These are phyloP conservation scores for Pardosa pseudoannulata DNA, from an alignment of 2,888 invertebrate species.

Conservation along the genomic window DNA sequence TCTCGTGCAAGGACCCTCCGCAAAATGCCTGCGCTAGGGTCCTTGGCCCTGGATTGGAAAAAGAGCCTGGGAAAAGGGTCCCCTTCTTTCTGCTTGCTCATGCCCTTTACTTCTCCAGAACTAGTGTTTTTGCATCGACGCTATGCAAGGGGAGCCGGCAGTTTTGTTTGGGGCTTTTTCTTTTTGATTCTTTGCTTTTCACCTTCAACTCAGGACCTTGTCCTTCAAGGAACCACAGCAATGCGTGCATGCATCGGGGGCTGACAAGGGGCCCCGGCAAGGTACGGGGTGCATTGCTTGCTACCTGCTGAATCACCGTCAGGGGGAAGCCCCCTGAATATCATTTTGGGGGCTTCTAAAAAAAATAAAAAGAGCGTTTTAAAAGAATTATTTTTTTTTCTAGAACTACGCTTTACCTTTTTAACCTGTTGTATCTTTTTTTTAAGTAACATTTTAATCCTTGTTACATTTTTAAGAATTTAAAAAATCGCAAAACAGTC, in stretches of 20 bases:
- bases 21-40: not conserved
- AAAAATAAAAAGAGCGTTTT: too few relatives aligned
- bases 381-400: too few relatives aligned
- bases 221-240: not conserved
- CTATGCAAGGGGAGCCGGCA: not conserved
- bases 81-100: not conserved
- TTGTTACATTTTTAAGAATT: too few relatives aligned
- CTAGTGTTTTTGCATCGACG: not conserved
- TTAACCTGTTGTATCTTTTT: too few relatives aligned
- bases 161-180: not conserved
- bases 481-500: too few relatives aligned
- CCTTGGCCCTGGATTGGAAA: slow-evolving; percentile 9
- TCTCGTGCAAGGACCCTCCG: not conserved
- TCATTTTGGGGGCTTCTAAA: too few relatives aligned
- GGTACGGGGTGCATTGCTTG: not conserved
- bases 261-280: not conserved
- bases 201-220: not conserved
- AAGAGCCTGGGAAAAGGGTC: not conserved
- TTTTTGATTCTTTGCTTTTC: not conserved
- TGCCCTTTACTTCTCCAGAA: not conserved
- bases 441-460: too few relatives aligned
- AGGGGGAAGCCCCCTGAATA: not conserved
- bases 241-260: not conserved
- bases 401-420: too few relatives aligned
- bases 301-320: not conserved